These are phyloP conservation scores for Scomber japonicus DNA, from an alignment of 2,113 vertebrate genomes.

Conservation along the genomic window DNA sequence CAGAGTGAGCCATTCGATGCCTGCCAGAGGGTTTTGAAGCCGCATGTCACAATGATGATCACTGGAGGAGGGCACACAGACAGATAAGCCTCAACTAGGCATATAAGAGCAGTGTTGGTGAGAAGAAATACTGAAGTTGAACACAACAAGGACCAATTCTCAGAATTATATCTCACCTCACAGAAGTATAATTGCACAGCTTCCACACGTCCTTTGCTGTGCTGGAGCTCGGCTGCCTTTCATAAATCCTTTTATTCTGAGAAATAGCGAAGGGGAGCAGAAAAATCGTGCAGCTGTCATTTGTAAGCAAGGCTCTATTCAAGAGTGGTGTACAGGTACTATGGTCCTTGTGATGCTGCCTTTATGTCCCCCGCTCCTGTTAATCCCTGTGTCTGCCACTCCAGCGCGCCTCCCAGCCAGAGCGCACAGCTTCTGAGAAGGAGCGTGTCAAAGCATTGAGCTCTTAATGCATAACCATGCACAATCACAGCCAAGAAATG, in stretches of 20 bases:
- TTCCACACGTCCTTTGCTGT: conserved; percentile 46
- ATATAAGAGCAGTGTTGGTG: conserved; percentile 24
- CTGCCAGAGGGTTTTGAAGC: conserved; percentile 76
- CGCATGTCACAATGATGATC: conserved; percentile 80
- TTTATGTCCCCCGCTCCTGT: conserved; percentile 50
- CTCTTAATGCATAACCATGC: conserved; percentile 80
- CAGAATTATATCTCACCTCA: conserved; percentile 50
- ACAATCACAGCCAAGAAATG: conserved; percentile 76
- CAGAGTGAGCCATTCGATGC: conserved; percentile 77
- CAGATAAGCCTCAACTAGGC: conserved; percentile 57
- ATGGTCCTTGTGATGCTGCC: conserved; percentile 48
- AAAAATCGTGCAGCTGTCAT: conserved; percentile 43
- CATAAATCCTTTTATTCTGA: conserved; percentile 50
- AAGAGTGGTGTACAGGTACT: conserved; percentile 76
- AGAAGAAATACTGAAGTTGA: conserved; percentile 46
- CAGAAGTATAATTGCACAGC: conserved; percentile 45
- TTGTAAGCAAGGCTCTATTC: conserved; percentile 45
- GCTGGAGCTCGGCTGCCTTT: conserved; percentile 36
- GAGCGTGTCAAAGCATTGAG: conserved; percentile 81
- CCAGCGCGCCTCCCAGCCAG: conserved; percentile 71
- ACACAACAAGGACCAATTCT: conserved; percentile 31
- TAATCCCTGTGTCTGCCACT: conserved; percentile 86
- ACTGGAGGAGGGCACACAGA: conserved; percentile 78
- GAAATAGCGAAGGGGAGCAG: background rate
- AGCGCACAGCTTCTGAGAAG: conserved; percentile 57